Evolutionary conservation across 2,113 vertebrate genomes (phyloP).

Genomic region (Eptatretus burgeri): DNA sequence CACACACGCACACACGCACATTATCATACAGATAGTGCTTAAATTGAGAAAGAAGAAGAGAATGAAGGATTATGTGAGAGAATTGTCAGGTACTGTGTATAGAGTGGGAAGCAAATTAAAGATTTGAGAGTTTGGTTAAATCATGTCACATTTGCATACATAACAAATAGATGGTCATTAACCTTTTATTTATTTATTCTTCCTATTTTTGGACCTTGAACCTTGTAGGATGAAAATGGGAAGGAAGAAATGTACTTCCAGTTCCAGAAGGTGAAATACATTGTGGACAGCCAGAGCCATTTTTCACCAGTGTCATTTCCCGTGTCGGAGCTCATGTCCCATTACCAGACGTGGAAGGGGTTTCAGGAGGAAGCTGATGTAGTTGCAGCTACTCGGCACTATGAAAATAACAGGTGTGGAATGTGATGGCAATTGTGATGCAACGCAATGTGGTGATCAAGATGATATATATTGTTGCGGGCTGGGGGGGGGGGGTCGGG

Average conservation of each 20-base stretch:
- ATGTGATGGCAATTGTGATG: background rate
- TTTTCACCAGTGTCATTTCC: slow-evolving; percentile 56
- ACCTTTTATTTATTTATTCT: background rate
- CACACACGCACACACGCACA: no score
- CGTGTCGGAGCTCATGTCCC: slow-evolving; percentile 23
- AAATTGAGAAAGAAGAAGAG: no score
- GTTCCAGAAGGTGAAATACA: slow-evolving; percentile 80
- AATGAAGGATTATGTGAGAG: no score
- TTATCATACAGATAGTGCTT: no score
- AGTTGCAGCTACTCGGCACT: slow-evolving; percentile 40
- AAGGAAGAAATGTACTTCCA: slow-evolving; percentile 40
- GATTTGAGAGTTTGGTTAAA: background rate
- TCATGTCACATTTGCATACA: background rate
- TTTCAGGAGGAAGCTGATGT: slow-evolving; percentile 60
- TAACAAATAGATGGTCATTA: background rate
- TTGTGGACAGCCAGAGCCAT: slow-evolving; percentile 28
- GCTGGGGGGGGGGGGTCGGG: no score
- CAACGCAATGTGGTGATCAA: background rate
- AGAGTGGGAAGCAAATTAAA: background rate
- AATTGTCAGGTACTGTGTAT: background rate
- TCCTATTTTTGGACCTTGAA: background rate
- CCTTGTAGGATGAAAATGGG: slow-evolving; percentile 21
- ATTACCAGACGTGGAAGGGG: slow-evolving; percentile 47
- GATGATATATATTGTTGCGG: background rate
- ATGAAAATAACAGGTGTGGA: slow-evolving; percentile 38